Evolutionary conservation across 2,113 vertebrate species (phyloP).

Genomic region (Podarcis raffonei): DNA sequence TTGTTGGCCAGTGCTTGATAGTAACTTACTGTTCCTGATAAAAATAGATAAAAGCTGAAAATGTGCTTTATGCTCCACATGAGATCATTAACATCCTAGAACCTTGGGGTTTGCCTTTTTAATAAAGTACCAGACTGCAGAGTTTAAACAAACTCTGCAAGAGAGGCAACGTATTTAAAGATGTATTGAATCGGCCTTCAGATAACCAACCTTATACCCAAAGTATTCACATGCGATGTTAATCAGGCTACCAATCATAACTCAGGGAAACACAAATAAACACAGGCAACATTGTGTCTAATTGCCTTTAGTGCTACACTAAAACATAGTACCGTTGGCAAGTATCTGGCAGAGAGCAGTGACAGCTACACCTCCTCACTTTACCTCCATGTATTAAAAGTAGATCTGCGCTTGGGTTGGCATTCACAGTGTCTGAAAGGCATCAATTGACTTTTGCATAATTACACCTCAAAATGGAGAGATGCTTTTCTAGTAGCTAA

Average conservation of each 20-base stretch:
- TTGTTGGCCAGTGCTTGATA: background rate
- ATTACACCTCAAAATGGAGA: background rate
- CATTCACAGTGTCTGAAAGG: background rate
- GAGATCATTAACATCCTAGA: constrained; percentile 22
- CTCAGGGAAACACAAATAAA: constrained; percentile 5
- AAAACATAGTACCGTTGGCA: background rate
- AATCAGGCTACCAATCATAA: background rate
- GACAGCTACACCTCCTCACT: background rate
- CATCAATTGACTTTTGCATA: background rate
- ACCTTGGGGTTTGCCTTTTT: background rate
- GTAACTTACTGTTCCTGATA: background rate
- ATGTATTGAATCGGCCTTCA: background rate
- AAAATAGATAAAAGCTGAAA: constrained; percentile 19
- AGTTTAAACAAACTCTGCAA: background rate
- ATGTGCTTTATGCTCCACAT: constrained; percentile 10
- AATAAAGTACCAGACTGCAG: constrained; percentile 5
- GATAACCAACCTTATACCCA: background rate
- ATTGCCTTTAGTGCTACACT: constrained; percentile 3
- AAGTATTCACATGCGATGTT: background rate
- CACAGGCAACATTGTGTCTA: constrained; percentile 2
- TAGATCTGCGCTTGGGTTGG: background rate
- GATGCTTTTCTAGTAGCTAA: background rate
- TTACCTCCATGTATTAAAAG: background rate
- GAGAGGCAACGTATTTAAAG: background rate
- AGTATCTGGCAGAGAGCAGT: background rate